Percentiles rank a stretch among this genome's conserved stretches.
These are phyloP conservation scores for Atopsyche davidsoni DNA, from an alignment of 1,140 invertebrate genomes.

Conservation along the genomic window DNA sequence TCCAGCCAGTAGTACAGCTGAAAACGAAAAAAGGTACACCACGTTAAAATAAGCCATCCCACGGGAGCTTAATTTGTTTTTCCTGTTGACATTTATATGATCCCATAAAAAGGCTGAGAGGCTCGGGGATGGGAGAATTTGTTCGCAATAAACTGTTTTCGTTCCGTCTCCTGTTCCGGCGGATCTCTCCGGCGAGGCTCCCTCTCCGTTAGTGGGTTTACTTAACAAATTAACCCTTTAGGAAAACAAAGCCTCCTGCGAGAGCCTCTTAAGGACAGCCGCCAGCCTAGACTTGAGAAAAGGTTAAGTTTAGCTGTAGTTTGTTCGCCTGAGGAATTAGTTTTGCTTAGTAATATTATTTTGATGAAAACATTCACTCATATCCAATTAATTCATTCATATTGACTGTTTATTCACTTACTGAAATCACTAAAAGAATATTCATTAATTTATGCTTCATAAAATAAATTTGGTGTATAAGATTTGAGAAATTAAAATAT, in stretches of 20 bases:
- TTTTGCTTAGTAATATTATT: too few species aligned
- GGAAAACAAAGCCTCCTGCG: conserved; percentile 20
- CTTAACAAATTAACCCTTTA: conserved; percentile 30
- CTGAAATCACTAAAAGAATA: too few species aligned
- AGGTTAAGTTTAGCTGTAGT: too few species aligned
- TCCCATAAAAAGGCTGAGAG: conserved; percentile 19
- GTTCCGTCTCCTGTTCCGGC: neutral
- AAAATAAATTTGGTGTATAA: too few species aligned
- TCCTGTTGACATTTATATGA: conserved; percentile 26
- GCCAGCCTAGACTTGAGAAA: neutral
- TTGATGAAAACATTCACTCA: too few species aligned
- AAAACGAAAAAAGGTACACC: conserved; percentile 14
- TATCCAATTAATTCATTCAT: too few species aligned
- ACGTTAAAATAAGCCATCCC: conserved; percentile 16
- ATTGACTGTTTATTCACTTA: too few species aligned
- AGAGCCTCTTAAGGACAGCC: conserved; percentile 21
- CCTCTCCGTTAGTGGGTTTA: conserved; percentile 12
- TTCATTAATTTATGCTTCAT: too few species aligned
- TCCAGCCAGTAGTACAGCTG: conserved; percentile 14
- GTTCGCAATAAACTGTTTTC: conserved; percentile 14
- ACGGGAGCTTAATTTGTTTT: conserved; percentile 26
- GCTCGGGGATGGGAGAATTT: neutral
- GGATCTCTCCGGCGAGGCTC: neutral
- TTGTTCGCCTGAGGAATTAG: too few species aligned
- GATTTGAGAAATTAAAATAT: too few species aligned